These are phyloP conservation scores for Cavia aperea DNA, from an alignment of 2,113 vertebrate species.

Conservation along the genomic window DNA sequence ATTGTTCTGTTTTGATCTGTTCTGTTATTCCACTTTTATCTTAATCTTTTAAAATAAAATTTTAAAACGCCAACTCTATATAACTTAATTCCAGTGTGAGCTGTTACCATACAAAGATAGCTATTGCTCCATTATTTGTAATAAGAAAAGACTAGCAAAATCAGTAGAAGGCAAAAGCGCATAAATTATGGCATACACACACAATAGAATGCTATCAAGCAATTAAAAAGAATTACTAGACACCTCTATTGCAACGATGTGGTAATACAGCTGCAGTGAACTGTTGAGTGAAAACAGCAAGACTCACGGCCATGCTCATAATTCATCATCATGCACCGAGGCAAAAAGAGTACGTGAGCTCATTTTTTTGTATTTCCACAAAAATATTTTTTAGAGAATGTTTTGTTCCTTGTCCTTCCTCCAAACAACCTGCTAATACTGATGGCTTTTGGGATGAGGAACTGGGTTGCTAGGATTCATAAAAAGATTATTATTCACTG, in stretches of 20 bases:
- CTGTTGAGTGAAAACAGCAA: not conserved
- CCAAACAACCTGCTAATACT: too few species aligned
- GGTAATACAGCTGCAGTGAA: not conserved
- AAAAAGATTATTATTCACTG: not conserved
- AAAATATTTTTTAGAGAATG: not conserved
- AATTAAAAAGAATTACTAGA: not conserved
- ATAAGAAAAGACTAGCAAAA: not conserved
- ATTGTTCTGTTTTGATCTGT: too few species aligned
- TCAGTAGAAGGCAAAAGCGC: not conserved
- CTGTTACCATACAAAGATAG: not conserved
- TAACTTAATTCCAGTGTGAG: not conserved
- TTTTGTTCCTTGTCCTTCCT: not conserved
- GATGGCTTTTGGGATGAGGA: not conserved
- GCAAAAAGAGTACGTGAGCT: not conserved
- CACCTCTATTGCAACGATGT: accelerated
- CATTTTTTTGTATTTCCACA: not conserved
- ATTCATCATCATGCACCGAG: not conserved
- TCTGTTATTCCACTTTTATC: too few species aligned
- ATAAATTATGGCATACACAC: not conserved
- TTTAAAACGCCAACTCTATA: not conserved
- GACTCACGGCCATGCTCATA: not conserved
- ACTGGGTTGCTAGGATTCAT: not conserved
- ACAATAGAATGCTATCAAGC: not conserved
- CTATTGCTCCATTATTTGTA: not conserved
- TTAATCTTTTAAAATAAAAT: too few species aligned